Base-by-base conservation (phyloP, 2,797 vertebrate genomes). In the Champsocephalus gunnari region DNA sequence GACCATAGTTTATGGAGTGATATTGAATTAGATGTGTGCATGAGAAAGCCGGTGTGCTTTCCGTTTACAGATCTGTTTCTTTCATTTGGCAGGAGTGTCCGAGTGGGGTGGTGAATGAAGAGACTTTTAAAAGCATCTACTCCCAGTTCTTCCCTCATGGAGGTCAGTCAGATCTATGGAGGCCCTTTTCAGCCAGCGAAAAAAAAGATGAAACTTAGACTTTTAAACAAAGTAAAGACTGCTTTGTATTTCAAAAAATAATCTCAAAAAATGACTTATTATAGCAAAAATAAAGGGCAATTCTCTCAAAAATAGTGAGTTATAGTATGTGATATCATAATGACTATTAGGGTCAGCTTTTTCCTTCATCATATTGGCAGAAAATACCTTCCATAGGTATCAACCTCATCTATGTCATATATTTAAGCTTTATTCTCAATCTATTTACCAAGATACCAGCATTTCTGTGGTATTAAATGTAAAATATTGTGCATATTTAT, bases 141-240 rank as follows among this genome's bases (percentile, higher is more conserved):
- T 96, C 98, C 32, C 96, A 98, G 91, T 99, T 99, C 93, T 99
- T 99, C 88, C 98, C 98, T 45, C 97, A 98, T 84, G 98, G 98
- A 95, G 98, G 98, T 99, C 83, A 96, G 97, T 88, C 19, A 14
- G 5, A 38, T 2, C 34, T 38, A 9, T 38, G 34, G 7, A 38
- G 34, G 34, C 34, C 34, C 34, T 9, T 38, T 1, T 38, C 34
- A 7, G 34, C 34, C 34, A 38, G 2, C 4, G 34, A 2, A 38
- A 38, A 38, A 38, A 38, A 38, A 38, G 1, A 7, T 38, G 7
- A 38, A 38, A 38, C 5, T 9, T 9, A 38, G 34, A 2, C 6
- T 6, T 38, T 9, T 9, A 9, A 9, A 7, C 6, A 8, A 9
- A 38, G 34, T 38, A 38, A 38, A 38, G 34, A 38, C 7, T 38